Conservation (phyloP, 2,113 vertebrate species). For the Gymnobelideus leadbeateri region DNA sequence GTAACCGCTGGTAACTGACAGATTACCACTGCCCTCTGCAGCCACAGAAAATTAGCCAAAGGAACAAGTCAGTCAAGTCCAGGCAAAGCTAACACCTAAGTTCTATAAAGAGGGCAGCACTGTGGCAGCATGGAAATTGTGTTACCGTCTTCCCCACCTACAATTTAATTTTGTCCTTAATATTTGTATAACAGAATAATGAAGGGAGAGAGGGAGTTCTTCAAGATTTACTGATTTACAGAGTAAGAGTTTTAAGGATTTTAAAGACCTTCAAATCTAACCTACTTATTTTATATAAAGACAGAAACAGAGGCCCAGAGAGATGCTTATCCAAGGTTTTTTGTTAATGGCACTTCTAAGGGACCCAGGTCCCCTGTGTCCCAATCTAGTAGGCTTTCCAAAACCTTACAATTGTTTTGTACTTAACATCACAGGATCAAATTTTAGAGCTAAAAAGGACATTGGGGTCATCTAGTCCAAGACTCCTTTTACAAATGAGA, state of each 20-base stretch:
- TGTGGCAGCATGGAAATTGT: background rate
- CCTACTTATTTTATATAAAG: background rate
- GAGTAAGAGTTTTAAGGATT: background rate
- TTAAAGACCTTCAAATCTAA: background rate
- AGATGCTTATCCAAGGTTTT: background rate
- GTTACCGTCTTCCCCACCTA: background rate
- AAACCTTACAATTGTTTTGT: background rate
- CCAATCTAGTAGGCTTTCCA: background rate
- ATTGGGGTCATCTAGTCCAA: background rate
- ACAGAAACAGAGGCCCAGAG: background rate
- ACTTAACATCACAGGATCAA: background rate
- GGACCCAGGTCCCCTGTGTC: background rate
- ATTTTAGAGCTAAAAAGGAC: background rate
- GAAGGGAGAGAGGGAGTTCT: background rate
- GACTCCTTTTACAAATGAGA: background rate
- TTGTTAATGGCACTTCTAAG: background rate
- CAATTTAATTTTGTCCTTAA: background rate
- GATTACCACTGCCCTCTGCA: background rate
- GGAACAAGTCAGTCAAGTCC: background rate
- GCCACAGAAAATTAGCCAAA: background rate
- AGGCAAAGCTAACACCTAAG: background rate
- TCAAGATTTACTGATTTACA: slow-evolving; percentile 16
- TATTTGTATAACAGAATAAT: background rate
- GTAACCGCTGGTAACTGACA: too few species aligned
- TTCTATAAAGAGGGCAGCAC: background rate